phyloP scores from a whole-genome alignment of 53 echinoderm and acorn worm species.

The Henricia sp. region DNA sequence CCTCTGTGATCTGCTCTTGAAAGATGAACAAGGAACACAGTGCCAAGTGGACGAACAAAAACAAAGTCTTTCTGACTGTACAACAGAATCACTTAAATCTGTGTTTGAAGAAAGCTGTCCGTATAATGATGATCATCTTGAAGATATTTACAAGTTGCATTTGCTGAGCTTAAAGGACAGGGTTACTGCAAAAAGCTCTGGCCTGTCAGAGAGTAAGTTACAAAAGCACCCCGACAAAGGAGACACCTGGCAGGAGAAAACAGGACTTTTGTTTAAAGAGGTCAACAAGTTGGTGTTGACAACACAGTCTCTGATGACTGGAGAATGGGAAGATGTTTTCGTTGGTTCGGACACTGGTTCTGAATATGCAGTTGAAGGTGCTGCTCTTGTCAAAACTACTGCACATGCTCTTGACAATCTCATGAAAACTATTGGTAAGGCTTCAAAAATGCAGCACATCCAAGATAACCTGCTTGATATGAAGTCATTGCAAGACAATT shows the following conservation, averaged over 20 bases:
- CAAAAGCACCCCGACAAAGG: too few species aligned
- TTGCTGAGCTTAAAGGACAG: background rate
- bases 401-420: background rate
- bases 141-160: constrained; percentile 20
- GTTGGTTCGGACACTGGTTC: background rate
- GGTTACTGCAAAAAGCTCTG: too few species aligned
- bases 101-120: too few species aligned
- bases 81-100: too few species aligned
- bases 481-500: background rate
- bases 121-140: too few species aligned
- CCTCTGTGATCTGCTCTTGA: background rate
- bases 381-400: background rate
- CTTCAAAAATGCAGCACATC: background rate
- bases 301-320: background rate
- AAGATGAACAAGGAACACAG: background rate
- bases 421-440: background rate
- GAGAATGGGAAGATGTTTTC: constrained; percentile 18
- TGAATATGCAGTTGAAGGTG: background rate
- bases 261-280: background rate
- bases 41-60: background rate
- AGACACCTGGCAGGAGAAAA: background rate
- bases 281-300: background rate
- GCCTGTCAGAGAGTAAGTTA: too few species aligned
- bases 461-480: background rate
- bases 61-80: background rate